Evolutionary conservation across 2,113 vertebrate genomes (phyloP).

Genomic region (Syngnathus typhle): DNA sequence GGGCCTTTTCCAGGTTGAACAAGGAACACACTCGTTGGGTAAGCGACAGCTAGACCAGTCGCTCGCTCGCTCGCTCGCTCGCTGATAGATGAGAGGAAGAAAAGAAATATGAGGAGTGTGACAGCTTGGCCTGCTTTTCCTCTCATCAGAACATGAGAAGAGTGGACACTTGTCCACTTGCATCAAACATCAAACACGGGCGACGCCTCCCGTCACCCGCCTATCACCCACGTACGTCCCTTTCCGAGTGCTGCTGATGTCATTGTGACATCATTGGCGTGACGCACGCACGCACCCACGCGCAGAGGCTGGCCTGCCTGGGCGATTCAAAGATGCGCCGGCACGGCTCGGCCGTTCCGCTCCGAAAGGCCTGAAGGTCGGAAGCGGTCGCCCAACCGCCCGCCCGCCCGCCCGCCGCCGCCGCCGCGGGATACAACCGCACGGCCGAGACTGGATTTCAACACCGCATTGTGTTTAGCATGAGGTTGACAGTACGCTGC

Average conservation of each 20-base stretch:
- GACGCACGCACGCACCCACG: not conserved
- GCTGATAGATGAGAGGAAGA: not conserved
- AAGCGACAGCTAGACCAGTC: not conserved
- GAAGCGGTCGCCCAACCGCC: too few species aligned
- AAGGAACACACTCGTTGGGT: too few species aligned
- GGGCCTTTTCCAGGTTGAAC: too few species aligned
- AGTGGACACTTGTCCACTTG: constrained; percentile 3
- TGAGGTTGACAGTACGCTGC: not conserved
- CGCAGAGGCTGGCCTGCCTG: not conserved
- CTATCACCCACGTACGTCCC: not conserved
- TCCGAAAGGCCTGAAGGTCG: constrained; percentile 32
- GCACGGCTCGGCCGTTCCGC: constrained; percentile 15
- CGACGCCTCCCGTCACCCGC: not conserved
- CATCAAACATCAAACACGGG: constrained; percentile 1
- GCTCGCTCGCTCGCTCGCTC: not conserved
- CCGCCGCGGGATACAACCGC: not conserved
- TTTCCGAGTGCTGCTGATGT: not conserved
- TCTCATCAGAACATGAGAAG: not conserved
- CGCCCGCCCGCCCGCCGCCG: too few species aligned
- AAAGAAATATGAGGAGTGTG: constrained; percentile 5
- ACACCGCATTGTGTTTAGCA: not conserved
- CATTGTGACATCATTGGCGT: not conserved
- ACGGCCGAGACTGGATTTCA: too few species aligned
- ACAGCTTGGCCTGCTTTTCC: constrained; percentile 12
- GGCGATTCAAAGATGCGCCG: constrained; percentile 24